Evolutionary conservation across 2,113 vertebrate genomes (phyloP), one percentile per base, ranked within the genome.

Genomic region (Cromileptes altivelis): DNA sequence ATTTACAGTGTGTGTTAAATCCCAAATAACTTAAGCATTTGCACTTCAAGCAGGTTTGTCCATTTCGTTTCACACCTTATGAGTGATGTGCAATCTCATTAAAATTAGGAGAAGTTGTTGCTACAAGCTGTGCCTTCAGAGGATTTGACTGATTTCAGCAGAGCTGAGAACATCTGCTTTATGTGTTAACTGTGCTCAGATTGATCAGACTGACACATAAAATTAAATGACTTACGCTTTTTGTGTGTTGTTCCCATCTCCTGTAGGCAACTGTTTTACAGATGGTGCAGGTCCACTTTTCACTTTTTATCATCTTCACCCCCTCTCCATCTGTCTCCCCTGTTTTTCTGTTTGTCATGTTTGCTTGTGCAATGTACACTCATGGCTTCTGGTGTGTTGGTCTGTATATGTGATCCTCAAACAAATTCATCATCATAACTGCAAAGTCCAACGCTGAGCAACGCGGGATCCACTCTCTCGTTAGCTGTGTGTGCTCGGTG

Each of bases 311-410:
- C 47, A 52, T 81, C 83, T 91, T 93, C 93, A 91, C 92, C 93
- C 92, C 90, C 89, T 93, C 91, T 85, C 92, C 90, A 90, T 94
- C 93, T 92, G 93, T 65, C 84, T 90, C 47, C 58, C 45, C 57
- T 74, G 15, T 71, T 86, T 85, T 86, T 45, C 50, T 74, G 10
- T 25, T 63, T 73, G n/a, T 70, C 56, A 0, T 91, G 86, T 93
- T 90, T 88, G 84, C 70, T 88, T 90, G 47, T 70, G 74, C 80
- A 21, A 25, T 84, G 78, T 42, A 80, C 68, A 88, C 84, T 89
- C 84, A 77, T 84, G 84, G 82, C 78, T 90, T 84, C 76, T 91
- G 75, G 58, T 85, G 47, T 78, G 56, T 86, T 87, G 74, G 71
- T 69, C 67, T 75, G 73, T 74, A 74, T 76, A 75, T 78, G 85